Evolutionary conservation across 2,797 vertebrate species (phyloP).

Genomic region (Micropoecilia bifurca): DNA sequence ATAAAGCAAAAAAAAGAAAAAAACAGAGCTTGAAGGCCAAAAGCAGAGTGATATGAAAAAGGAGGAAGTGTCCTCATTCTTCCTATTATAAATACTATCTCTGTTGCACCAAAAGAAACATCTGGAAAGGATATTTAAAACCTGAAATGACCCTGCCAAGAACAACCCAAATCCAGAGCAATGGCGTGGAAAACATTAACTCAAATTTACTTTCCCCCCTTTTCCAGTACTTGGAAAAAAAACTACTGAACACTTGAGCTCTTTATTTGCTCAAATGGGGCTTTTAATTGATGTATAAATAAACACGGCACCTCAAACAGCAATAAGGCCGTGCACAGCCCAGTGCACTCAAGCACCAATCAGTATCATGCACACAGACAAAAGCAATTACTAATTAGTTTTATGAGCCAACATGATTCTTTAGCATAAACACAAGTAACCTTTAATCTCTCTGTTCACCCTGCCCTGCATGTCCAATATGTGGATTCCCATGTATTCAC

Average conservation of each 20-base stretch:
- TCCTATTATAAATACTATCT: constrained; percentile 45
- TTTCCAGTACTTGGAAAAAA: constrained; percentile 23
- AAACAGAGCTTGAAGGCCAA: not conserved
- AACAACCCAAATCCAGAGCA: constrained; percentile 10
- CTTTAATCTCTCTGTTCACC: constrained; percentile 26
- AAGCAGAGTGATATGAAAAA: constrained; percentile 9
- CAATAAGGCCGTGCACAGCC: constrained; percentile 55
- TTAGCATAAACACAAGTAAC: constrained; percentile 52
- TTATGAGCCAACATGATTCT: constrained; percentile 46
- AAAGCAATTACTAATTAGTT: constrained; percentile 62
- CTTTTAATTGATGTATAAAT: constrained; percentile 64
- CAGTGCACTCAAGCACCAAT: constrained; percentile 35
- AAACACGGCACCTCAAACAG: constrained; percentile 50
- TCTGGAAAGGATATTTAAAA: constrained; percentile 34
- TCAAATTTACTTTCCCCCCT: constrained; percentile 29
- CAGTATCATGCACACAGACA: constrained; percentile 32
- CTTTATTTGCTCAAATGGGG: constrained; percentile 42
- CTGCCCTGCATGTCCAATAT: not conserved
- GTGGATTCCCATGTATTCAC: constrained; percentile 21
- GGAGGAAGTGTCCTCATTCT: constrained; percentile 16
- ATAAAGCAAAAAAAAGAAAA: constrained; percentile 7
- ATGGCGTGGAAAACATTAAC: constrained; percentile 13
- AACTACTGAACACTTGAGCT: constrained; percentile 28
- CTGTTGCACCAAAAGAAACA: constrained; percentile 30
- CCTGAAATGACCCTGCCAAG: constrained; percentile 15